Conservation (phyloP, 2,888 invertebrate genomes). For the Microctonus aethiopoides region DNA sequence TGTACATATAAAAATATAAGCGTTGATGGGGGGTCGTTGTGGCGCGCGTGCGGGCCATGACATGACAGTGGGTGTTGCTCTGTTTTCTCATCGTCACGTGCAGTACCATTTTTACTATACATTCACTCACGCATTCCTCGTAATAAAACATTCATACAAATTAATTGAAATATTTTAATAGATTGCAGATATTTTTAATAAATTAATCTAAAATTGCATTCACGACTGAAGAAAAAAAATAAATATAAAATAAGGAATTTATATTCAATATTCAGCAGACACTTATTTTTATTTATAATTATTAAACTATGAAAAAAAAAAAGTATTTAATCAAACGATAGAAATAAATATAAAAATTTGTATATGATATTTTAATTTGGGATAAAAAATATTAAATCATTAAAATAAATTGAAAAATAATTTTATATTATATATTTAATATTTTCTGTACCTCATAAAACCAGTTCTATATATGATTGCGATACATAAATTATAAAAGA, state of each 20-base stretch:
- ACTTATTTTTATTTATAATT: too few relatives aligned
- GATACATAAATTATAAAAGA: neutral
- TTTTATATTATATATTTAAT: neutral
- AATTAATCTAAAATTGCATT: too few relatives aligned
- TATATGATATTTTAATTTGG: too few relatives aligned
- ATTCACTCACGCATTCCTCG: conserved; percentile 6
- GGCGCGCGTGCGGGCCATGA: neutral
- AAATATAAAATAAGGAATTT: too few relatives aligned
- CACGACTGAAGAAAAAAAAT: too few relatives aligned
- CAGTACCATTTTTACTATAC: neutral
- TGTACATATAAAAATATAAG: neutral
- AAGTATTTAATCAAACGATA: too few relatives aligned
- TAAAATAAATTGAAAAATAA: neutral
- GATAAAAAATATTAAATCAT: neutral
- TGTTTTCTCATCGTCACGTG: conserved; percentile 25
- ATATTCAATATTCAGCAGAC: too few relatives aligned
- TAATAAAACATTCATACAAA: conserved; percentile 23
- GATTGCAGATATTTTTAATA: too few relatives aligned
- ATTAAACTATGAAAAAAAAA: too few relatives aligned
- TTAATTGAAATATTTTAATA: neutral
- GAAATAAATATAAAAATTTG: too few relatives aligned
- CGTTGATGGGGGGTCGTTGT: conserved; percentile 19
- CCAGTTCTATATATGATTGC: neutral
- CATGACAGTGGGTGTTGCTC: conserved; percentile 9
- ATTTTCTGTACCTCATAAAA: neutral